Percentiles rank a stretch among this genome's conserved stretches.
Conservation (phyloP, 2,113 vertebrate species). For the Mugil cephalus region DNA sequence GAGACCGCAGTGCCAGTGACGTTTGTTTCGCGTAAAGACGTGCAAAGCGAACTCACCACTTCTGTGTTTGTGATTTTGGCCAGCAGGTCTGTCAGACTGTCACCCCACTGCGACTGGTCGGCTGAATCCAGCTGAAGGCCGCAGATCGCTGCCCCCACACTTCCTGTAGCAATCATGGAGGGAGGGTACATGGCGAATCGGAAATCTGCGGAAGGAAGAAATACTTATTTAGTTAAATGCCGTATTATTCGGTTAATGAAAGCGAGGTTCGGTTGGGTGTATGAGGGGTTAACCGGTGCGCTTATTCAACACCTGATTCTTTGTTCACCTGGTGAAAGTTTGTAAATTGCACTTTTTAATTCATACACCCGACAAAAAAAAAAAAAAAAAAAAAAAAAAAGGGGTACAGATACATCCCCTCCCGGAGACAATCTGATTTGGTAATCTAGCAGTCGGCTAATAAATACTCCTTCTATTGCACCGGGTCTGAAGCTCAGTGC, state of each 20-base stretch:
- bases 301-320: constrained; percentile 3
- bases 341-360: constrained; percentile 42
- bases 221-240: constrained; percentile 5
- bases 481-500: constrained; percentile 58
- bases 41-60: constrained; percentile 88
- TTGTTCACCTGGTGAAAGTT: constrained; percentile 41
- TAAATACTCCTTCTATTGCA: constrained; percentile 73
- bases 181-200: constrained; percentile 96
- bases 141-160: constrained; percentile 94
- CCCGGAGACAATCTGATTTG: constrained; percentile 55
- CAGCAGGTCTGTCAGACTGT: constrained; percentile 91
- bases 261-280: not conserved
- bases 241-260: not conserved
- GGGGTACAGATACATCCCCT: constrained; percentile 6
- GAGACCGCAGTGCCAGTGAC: not conserved
- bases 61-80: constrained; percentile 98
- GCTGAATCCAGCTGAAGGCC: constrained; percentile 92
- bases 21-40: not conserved
- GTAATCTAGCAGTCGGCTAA: constrained; percentile 71
- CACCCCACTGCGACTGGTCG: constrained; percentile 85
- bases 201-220: constrained; percentile 87
- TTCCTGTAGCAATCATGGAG: constrained; percentile 97
- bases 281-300: not conserved
- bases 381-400: too few species aligned
- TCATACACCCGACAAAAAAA: constrained; percentile 20